Evolutionary conservation across 1,140 invertebrate genomes (phyloP).

Genomic region (Pseudoatta argentina): DNA sequence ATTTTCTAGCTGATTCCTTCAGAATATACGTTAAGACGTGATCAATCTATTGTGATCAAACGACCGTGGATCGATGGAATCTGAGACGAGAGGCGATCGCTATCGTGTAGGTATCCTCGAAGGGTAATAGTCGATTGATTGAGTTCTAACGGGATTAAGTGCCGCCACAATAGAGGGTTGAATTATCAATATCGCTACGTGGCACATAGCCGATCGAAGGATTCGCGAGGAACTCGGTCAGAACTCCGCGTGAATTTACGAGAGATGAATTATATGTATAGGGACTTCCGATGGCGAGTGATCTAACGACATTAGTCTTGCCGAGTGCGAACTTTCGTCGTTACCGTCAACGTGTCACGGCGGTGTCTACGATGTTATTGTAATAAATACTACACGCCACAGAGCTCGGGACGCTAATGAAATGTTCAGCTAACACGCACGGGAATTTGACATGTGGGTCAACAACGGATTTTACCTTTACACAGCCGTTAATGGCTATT

Average conservation of each 20-base stretch:
- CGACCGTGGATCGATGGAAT: background rate
- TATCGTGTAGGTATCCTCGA: slow-evolving; percentile 29
- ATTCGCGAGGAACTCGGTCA: slow-evolving; percentile 57
- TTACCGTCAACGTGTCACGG: background rate
- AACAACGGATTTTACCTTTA: background rate
- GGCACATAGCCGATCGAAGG: slow-evolving; percentile 8
- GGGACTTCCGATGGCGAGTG: slow-evolving; percentile 7
- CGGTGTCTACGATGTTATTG: background rate
- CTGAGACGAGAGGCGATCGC: slow-evolving; percentile 1
- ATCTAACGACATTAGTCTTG: background rate
- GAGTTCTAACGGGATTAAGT: slow-evolving; percentile 75
- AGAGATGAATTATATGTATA: background rate
- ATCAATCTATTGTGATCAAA: background rate
- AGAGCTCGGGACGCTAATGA: slow-evolving; percentile 21
- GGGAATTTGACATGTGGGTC: background rate
- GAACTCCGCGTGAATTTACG: slow-evolving; percentile 35
- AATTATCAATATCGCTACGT: slow-evolving; percentile 71
- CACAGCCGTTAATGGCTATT: slow-evolving; percentile 15
- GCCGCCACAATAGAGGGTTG: slow-evolving; percentile 58
- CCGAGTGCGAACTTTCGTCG: slow-evolving; percentile 23
- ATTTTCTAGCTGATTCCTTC: too few species aligned
- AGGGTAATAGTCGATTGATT: slow-evolving; percentile 70
- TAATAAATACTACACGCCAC: slow-evolving; percentile 7
- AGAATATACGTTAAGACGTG: background rate
- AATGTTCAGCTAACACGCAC: background rate